Percentiles rank a stretch among this genome's conserved stretches.
Conservation (phyloP, 1,140 invertebrate species). For the Drosophila nebulosa region DNA sequence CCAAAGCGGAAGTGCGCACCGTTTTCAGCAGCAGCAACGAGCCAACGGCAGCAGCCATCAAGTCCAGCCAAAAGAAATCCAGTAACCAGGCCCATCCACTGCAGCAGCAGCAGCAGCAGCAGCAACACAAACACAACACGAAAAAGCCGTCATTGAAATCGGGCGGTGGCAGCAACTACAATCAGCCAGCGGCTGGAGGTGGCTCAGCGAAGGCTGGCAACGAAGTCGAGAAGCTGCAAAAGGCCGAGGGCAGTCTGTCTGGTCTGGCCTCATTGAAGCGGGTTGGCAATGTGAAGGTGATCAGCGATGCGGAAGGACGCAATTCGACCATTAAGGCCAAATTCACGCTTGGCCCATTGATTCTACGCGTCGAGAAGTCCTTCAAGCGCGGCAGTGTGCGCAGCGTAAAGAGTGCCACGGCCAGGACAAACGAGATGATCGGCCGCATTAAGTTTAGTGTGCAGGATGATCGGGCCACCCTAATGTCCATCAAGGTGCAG, state of each 20-base stretch:
- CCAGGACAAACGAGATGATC: constrained; percentile 91
- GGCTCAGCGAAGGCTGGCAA: constrained; percentile 60
- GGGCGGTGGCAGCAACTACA: constrained; percentile 55
- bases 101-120: constrained; percentile 14
- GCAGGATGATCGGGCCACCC: constrained; percentile 87
- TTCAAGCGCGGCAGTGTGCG: constrained; percentile 86
- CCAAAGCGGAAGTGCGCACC: constrained; percentile 70
- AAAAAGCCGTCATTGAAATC: constrained; percentile 65
- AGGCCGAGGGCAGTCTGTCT: constrained; percentile 89
- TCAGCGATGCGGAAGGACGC: constrained; percentile 86
- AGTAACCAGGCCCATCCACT: constrained; percentile 15
- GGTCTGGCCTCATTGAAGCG: constrained; percentile 88
- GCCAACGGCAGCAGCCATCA: constrained; percentile 18
- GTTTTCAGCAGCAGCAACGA: constrained; percentile 48
- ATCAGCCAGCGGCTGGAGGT: constrained; percentile 58
- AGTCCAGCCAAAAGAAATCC: constrained; percentile 71
- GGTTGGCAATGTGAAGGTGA: constrained; percentile 89
- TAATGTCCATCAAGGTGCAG: constrained; percentile 90
- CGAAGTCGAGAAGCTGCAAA: constrained; percentile 78
- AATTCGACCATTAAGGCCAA: constrained; percentile 90
- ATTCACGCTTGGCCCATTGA: constrained; percentile 89
- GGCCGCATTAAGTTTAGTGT: constrained; percentile 89
- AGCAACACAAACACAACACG: constrained; percentile 49
- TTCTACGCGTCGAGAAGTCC: constrained; percentile 91
- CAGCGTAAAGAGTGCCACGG: constrained; percentile 91